Base-by-base conservation (phyloP, 2,113 vertebrate species). In the Phocoena sinus region DNA sequence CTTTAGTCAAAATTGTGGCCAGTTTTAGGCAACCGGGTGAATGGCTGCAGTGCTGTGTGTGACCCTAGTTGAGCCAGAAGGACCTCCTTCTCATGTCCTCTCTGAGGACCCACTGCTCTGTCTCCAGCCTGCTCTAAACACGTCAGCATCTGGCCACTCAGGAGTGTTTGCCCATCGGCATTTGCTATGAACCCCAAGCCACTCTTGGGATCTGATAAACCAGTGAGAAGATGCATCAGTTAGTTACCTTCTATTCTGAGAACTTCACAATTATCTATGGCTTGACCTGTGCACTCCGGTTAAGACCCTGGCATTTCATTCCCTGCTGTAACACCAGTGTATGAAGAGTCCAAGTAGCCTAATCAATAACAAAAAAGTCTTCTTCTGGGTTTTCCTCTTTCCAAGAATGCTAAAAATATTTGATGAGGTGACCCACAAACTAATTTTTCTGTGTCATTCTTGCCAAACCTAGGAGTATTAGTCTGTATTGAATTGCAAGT, bases 351-450 rank as follows among this genome's bases (percentile, higher is more conserved):
- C 47, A 17, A 47, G 23, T 10, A 23, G 58, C 73, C n/a, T 53
- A 23, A 56, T 33, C 73, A 77, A 71, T 58, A 73, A 23, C 20
- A 71, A 62, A 62, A 65, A 53, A 44, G 33, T 41, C 26, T 60
- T 28, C 26, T 89, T 73, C 68, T 63, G 58, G 38, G 13, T n/a
- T 84, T 95, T 67, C 79, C 63, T 68, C 67, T 84, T 81, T 70
- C 87, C 38, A 67, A 94, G 41, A 90, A 96, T 58, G 56, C 44
- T 89, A 87, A 85, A 95, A 90, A 73, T 77, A 88, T 53, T 83
- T 38, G 58, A 88, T 20, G 41, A 92, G 26, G 33, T 47, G 5
- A 68, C 77, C 68, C 68, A 73, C 25, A 68, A 92, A 65, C 13
- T n/a, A 50, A 76, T 53, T 81, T 85, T 73, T 47, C 58, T 73